Percentiles rank a stretch among this genome's conserved stretches.
Conservation (phyloP, 1,140 invertebrate genomes). For the Tetramorium parvispinum region DNA sequence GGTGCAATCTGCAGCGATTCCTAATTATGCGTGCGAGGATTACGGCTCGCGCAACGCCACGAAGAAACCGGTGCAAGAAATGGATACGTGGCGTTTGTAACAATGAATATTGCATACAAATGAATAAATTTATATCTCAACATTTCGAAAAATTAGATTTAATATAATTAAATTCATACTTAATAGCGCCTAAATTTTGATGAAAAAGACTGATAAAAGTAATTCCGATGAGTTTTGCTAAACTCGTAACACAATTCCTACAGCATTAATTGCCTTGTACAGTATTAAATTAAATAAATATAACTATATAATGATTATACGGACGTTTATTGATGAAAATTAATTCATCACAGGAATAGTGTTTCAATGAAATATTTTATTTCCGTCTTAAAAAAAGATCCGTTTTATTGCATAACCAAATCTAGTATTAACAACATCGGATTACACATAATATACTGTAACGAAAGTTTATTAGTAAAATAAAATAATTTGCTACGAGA, state of each 20-base stretch:
- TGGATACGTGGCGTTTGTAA: not conserved
- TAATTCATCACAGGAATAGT: not conserved
- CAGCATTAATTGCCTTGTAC: not conserved
- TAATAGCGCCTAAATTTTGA: not conserved
- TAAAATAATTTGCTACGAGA: not conserved
- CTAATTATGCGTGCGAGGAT: not conserved
- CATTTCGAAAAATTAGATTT: not conserved
- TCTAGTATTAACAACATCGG: not conserved
- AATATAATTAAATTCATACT: not conserved
- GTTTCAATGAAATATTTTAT: constrained; percentile 6
- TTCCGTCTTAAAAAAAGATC: constrained; percentile 9
- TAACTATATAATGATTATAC: not conserved
- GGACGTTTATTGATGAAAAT: not conserved
- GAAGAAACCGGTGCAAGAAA: not conserved
- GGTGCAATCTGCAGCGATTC: constrained; percentile 50
- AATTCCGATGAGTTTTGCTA: not conserved
- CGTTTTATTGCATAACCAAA: not conserved
- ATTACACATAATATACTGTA: not conserved
- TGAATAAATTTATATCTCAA: constrained; percentile 4
- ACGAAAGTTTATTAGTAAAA: constrained; percentile 7
- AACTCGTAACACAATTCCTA: not conserved
- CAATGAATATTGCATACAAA: not conserved
- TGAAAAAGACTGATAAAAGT: not conserved
- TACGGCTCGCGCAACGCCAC: not conserved
- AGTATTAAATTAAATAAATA: not conserved